Evolutionary conservation across 2,888 invertebrate species (phyloP), one percentile per base, ranked within the genome.

Genomic region (Lithophane semibrunnea): DNA sequence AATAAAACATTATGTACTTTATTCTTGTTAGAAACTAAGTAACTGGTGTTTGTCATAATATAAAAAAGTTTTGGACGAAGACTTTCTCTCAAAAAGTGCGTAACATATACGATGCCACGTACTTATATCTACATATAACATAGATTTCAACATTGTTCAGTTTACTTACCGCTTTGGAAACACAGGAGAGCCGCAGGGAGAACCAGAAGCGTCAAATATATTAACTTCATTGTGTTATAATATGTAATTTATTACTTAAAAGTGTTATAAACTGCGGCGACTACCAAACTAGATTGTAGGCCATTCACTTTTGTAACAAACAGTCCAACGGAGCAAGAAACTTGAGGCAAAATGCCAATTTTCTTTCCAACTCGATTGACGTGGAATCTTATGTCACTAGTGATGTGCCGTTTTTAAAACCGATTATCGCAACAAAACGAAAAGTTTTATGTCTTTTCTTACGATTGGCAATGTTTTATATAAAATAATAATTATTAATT

Each of bases 101-200:
- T 74, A 70, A 84, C 83, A 88, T 89, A 87, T 86, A 85, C 78
- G 85, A 73, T 97, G 97, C 97, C 97, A 97, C 97, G 97, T 97
- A 95, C 93, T 56, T 81, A 85, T 86, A 69, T 80, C 90, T 87
- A 90, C 72, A 37, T 75, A 73, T 86, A 91, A 84, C 89, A 85
- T 60, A 82, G 73, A 89, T 86, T 85, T 86, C 78, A 85, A 84
- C 82, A 84, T 88, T 84, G 89, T 89, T 89, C 83, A 86, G 88
- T 86, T 86, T 96, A 97, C 98, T 98, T 97, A 98, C 98, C 98
- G 94, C 96, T 97, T 93, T 97, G 97, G 85, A 98, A 97, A 87
- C 98, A 97, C 88, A 98, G 97, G 86, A 98, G 97, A 66, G 98
- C 97, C 54, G 98, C 97, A 88, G 98, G 98, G 84, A 98, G 94